A percentile compares a stretch with the other conserved stretches of the same genome.
These are phyloP conservation scores for Orthosia cruda DNA, from an alignment of 2,888 invertebrate genomes.

Conservation along the genomic window DNA sequence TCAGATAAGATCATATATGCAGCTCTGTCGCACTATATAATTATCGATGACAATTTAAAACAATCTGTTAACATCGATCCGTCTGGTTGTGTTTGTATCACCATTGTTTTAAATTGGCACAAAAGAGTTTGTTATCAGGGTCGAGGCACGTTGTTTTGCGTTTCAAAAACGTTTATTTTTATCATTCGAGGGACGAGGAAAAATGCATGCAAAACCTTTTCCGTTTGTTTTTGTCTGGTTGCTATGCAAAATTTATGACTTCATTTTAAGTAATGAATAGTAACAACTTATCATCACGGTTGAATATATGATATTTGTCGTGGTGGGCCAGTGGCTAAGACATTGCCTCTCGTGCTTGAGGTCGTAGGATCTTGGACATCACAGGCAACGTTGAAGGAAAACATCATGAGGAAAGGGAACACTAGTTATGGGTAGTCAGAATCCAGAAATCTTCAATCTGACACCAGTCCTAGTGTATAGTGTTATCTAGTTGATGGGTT, in stretches of 20 bases:
- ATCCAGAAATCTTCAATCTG: not conserved
- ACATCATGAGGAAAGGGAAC: too few relatives aligned
- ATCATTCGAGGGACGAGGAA: slow-evolving; percentile 21
- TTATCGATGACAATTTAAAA: not conserved
- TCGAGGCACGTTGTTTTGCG: not conserved
- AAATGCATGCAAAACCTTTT: slow-evolving; percentile 14
- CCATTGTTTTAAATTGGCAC: slow-evolving; percentile 10
- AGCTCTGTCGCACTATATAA: not conserved
- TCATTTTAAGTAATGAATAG: not conserved
- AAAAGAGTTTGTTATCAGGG: slow-evolving; percentile 9
- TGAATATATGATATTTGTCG: too few relatives aligned
- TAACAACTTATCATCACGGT: not conserved
- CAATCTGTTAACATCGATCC: slow-evolving; percentile 8
- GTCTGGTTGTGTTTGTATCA: slow-evolving; percentile 4
- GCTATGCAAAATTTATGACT: not conserved
- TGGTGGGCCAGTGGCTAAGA: too few relatives aligned
- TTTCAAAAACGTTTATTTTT: slow-evolving; percentile 21
- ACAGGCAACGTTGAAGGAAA: too few relatives aligned
- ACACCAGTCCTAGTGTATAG: not conserved
- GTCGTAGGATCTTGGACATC: not conserved
- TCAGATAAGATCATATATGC: not conserved
- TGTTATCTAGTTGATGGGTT: too few relatives aligned
- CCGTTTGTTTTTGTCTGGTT: slow-evolving; percentile 15
- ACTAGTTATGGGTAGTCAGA: too few relatives aligned
- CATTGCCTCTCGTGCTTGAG: not conserved